These are phyloP conservation scores for Hoplostethus atlanticus DNA, from an alignment of 2,797 vertebrate species.

Conservation along the genomic window DNA sequence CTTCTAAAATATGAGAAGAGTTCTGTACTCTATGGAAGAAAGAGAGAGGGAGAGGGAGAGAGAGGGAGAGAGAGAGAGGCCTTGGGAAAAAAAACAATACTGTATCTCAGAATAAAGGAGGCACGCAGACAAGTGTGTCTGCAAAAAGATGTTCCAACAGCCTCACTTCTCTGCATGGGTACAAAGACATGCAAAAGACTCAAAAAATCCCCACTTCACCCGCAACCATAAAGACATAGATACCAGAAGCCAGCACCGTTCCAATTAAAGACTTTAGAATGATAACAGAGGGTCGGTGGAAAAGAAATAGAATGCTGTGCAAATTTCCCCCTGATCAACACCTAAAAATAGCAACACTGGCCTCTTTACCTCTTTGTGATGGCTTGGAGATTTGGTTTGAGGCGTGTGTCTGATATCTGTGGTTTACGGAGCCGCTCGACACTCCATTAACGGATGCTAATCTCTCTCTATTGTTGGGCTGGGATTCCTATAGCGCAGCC, in stretches of 20 bases:
- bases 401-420: slow-evolving; percentile 37
- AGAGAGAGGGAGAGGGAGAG: slow-evolving; percentile 19
- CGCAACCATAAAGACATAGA: slow-evolving; percentile 53
- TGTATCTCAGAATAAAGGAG: slow-evolving; percentile 60
- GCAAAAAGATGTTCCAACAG: slow-evolving; percentile 55
- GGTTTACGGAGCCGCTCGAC: slow-evolving; percentile 39
- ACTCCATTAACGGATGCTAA: slow-evolving; percentile 69
- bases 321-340: slow-evolving; percentile 63
- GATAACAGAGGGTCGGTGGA: slow-evolving; percentile 64
- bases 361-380: slow-evolving; percentile 69
- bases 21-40: slow-evolving; percentile 46
- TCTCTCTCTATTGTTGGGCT: slow-evolving; percentile 51
- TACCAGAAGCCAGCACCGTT: slow-evolving; percentile 53
- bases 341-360: slow-evolving; percentile 73
- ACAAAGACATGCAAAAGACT: slow-evolving; percentile 50
- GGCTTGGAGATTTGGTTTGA: slow-evolving; percentile 55
- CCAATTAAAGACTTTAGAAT: slow-evolving; percentile 73
- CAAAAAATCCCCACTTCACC: slow-evolving; percentile 33
- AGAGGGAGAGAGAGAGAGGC: slow-evolving; percentile 16
- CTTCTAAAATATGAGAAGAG: slow-evolving; percentile 68
- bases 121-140: slow-evolving; percentile 31
- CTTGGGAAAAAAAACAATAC: slow-evolving; percentile 49
- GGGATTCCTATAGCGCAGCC: slow-evolving; percentile 35
- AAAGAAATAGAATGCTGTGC: slow-evolving; percentile 56
- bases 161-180: slow-evolving; percentile 55